Evolutionary conservation across 2,113 vertebrate species (phyloP), one percentile per base, ranked within the genome.

Genomic region (Dasyurus viverrinus): DNA sequence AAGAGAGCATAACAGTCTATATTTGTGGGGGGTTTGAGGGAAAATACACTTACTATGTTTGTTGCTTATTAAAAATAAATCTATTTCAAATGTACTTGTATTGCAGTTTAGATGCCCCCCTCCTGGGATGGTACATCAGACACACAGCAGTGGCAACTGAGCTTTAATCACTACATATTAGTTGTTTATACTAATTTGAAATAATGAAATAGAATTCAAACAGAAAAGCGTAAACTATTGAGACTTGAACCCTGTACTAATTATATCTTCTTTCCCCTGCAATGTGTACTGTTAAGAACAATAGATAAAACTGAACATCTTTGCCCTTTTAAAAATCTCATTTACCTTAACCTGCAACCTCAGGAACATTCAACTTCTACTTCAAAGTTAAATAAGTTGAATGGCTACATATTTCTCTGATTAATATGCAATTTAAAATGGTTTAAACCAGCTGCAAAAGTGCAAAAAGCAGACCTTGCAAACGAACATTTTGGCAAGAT

Each of bases 101-200:
- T 90, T 24, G 22, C n/a, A 14, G 3, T 92, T 92, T 68, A n/a
- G 90, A 47, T 93, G 68, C 27, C 0, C n/a, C 46, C 6, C 8
- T 50, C 60, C 53, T 95, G 6, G 2, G 2, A 9, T n/a, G 54
- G 9, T 54, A 0, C 93, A 89, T 89, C 26, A 89, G 14, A 2
- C 50, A 53, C 5, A 90, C 24, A 90, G 30, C 2, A 84, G 3
- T 60, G 16, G 6, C 92, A 1, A 95, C 8, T 90, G 47, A 95
- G 53, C 16, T 93, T 54, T 91, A 68, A 55, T 93, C 53, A 91
- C 36, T 60, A 53, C 46, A 23, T 89, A 91, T 93, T 93, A 92
- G 36, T 93, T 96, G 93, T 92, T 95, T 50, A 54, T 47, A 68
- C 36, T 93, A 48, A 92, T 92, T 96, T 95, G 26, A 93, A 50